phyloP scores from a whole-genome alignment of 2,888 invertebrate genomes.

The Mesopsocus fuscifrons region DNA sequence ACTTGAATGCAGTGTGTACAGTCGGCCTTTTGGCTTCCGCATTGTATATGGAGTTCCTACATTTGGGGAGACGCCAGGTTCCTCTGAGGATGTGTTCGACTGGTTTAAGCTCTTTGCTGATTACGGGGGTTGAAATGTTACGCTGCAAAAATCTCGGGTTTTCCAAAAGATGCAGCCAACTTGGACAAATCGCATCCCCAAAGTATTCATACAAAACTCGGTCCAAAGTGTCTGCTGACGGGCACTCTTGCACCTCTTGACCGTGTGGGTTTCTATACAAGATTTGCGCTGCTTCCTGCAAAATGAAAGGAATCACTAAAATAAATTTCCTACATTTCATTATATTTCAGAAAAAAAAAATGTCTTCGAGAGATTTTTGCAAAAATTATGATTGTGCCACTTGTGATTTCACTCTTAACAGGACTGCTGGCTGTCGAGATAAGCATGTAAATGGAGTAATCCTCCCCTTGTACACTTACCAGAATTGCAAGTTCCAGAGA shows the following conservation, averaged over 20 bases:
- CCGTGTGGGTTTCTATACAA: neutral
- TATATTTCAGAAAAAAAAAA: too few species aligned
- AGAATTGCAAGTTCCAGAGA: neutral
- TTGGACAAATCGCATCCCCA: neutral
- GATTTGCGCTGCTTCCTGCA: slow-evolving; percentile 1
- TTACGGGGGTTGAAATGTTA: neutral
- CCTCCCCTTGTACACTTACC: too few species aligned
- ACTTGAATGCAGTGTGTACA: neutral
- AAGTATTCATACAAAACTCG: slow-evolving; percentile 1
- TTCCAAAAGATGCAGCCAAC: slow-evolving; percentile 1
- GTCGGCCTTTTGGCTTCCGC: neutral
- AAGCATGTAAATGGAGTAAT: too few species aligned
- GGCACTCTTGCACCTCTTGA: neutral
- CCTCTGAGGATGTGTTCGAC: neutral
- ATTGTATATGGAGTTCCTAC: neutral
- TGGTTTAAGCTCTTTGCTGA: neutral
- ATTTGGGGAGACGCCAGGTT: neutral
- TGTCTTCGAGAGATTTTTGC: neutral
- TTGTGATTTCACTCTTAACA: too few species aligned
- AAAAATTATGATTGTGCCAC: neutral
- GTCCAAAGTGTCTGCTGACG: neutral
- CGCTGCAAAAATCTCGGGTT: slow-evolving; percentile 1
- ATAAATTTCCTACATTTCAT: too few species aligned
- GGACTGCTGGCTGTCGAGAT: too few species aligned
- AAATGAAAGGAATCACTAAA: too few species aligned